A percentile compares a stretch with the other conserved stretches of the same genome.
Conservation (phyloP, 2,113 vertebrate species). For the crab-eating macaque (Macaca fascicularis) region DNA sequence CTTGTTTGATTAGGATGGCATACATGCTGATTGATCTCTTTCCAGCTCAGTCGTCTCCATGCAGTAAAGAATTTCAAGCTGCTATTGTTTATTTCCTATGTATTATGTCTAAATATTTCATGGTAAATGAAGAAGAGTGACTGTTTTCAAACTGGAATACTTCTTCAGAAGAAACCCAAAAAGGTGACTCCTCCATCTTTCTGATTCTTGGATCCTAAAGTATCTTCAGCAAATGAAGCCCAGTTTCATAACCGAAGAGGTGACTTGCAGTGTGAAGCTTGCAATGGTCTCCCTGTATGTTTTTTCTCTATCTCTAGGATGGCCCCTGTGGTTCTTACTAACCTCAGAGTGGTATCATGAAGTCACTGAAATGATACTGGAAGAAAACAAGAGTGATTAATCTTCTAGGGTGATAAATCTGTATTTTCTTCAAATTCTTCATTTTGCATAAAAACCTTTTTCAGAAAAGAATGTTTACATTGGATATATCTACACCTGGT, state of each 20-base stretch:
- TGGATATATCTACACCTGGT: not conserved
- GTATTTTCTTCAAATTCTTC: not conserved
- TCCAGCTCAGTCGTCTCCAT: not conserved
- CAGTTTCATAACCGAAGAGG: rapidly evolving
- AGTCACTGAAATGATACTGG: not conserved
- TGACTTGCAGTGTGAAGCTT: not conserved
- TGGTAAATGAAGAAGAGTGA: not conserved
- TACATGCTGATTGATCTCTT: not conserved
- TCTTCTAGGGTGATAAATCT: not conserved
- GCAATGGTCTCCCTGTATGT: not conserved
- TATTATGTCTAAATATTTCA: not conserved
- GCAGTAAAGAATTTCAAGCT: not conserved
- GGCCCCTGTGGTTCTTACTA: not conserved
- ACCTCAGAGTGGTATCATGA: not conserved
- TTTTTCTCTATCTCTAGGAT: not conserved
- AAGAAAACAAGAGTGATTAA: not conserved
- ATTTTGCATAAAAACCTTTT: not conserved
- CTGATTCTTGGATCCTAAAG: not conserved
- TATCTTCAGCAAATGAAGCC: not conserved
- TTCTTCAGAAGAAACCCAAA: not conserved
- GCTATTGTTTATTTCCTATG: not conserved
- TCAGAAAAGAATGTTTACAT: slow-evolving; percentile 19
- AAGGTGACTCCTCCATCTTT: not conserved
- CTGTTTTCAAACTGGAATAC: not conserved
- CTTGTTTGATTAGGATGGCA: not conserved